Conservation (phyloP, 2,113 vertebrate species). For the pig (Sus scrofa) region T2T-Sscrofa CM000813.6:95752501-95753000, state of each 20-base stretch:
- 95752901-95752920: too few relatives aligned
- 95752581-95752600: neutral
- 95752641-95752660: neutral
- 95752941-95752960: too few relatives aligned
- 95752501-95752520: conserved; percentile 23
- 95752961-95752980: too few relatives aligned
- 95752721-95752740: conserved; percentile 4
- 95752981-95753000: too few relatives aligned
- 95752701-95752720: neutral
- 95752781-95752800: neutral
- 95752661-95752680: neutral
- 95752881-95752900: neutral
- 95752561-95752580: neutral
- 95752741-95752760: neutral
- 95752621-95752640: neutral
- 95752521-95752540: neutral
- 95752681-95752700: neutral
- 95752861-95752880: neutral
- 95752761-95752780: neutral
- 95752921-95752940: too few relatives aligned
- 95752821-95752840: neutral
- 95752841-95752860: neutral
- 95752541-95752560: neutral
- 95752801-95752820: neutral
- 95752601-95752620: neutral